phyloP scores from a whole-genome alignment of 2,888 invertebrate genomes.

The Timandra comae region DNA sequence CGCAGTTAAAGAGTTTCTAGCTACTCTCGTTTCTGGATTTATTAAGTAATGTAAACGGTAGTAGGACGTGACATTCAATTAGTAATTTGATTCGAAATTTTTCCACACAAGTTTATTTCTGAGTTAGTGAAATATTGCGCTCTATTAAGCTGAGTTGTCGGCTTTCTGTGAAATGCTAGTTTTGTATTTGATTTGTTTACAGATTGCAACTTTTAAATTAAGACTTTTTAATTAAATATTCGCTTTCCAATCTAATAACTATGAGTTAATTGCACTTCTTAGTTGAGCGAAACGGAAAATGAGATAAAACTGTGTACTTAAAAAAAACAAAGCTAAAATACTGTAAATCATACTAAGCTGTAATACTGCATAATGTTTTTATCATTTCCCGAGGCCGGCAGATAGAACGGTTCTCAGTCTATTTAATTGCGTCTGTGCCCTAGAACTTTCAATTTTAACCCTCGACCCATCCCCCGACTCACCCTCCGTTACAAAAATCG shows the following conservation, averaged over 20 bases:
- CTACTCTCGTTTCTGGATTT: slow-evolving; percentile 42
- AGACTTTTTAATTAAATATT: slow-evolving; percentile 4
- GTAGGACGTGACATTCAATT: slow-evolving; percentile 57
- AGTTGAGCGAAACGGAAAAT: neutral
- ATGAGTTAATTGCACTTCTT: slow-evolving; percentile 1
- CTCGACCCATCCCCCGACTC: slow-evolving; percentile 14
- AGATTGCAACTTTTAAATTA: neutral
- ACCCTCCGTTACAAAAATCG: slow-evolving; percentile 22
- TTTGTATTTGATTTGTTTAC: neutral
- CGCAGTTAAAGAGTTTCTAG: slow-evolving; percentile 53
- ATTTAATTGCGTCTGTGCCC: slow-evolving; percentile 39
- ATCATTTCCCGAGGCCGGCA: slow-evolving; percentile 31
- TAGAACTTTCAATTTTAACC: slow-evolving; percentile 39
- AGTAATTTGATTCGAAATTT: slow-evolving; percentile 54
- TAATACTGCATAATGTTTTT: slow-evolving; percentile 8
- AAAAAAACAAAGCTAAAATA: too few relatives aligned
- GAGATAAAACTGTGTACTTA: too few relatives aligned
- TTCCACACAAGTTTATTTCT: slow-evolving; percentile 34
- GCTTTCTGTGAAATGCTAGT: slow-evolving; percentile 12
- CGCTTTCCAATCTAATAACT: slow-evolving; percentile 1
- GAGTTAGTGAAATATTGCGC: slow-evolving; percentile 24
- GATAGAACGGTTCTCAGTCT: slow-evolving; percentile 28
- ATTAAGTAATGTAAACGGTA: slow-evolving; percentile 58
- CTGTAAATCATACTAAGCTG: neutral
- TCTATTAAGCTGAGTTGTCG: slow-evolving; percentile 16